phyloP scores from a whole-genome alignment of 2,797 vertebrate species.

The Enteromius trimaculatus region DNA sequence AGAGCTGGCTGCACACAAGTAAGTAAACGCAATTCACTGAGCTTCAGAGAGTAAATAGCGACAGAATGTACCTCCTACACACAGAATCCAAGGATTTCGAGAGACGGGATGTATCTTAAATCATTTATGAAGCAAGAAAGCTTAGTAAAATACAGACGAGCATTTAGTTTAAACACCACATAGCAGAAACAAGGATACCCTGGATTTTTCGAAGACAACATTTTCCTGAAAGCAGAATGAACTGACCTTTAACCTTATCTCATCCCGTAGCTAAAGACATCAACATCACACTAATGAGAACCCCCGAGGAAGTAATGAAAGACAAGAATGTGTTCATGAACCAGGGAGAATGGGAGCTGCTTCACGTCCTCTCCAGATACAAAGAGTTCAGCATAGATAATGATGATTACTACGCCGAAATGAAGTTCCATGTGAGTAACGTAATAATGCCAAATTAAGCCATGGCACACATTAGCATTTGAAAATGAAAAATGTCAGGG shows the following conservation, averaged over 20 bases:
- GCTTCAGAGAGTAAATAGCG: background rate
- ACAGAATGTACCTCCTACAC: conserved; percentile 4
- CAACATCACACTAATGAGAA: conserved; percentile 93
- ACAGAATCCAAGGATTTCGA: conserved; percentile 2
- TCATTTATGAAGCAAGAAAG: conserved; percentile 19
- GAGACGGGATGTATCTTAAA: conserved; percentile 25
- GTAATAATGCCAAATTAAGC: conserved; percentile 8
- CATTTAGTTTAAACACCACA: background rate
- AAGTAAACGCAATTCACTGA: conserved; percentile 61
- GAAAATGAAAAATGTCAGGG: background rate
- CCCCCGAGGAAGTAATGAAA: conserved; percentile 84
- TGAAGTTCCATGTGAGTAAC: conserved; percentile 90
- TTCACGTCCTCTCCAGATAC: conserved; percentile 86
- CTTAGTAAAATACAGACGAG: background rate
- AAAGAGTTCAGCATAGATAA: conserved; percentile 88
- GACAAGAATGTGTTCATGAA: conserved; percentile 94
- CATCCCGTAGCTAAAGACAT: conserved; percentile 87
- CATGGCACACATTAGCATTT: conserved; percentile 1
- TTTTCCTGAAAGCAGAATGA: conserved; percentile 24
- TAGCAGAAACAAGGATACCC: background rate
- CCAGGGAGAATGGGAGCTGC: conserved; percentile 97
- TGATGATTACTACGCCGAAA: conserved; percentile 86
- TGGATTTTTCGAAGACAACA: background rate
- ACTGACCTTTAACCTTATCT: conserved; percentile 58
- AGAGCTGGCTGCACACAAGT: conserved; percentile 98